Conservation (phyloP, 2,797 vertebrate species). For the Spheniscus humboldti region DNA sequence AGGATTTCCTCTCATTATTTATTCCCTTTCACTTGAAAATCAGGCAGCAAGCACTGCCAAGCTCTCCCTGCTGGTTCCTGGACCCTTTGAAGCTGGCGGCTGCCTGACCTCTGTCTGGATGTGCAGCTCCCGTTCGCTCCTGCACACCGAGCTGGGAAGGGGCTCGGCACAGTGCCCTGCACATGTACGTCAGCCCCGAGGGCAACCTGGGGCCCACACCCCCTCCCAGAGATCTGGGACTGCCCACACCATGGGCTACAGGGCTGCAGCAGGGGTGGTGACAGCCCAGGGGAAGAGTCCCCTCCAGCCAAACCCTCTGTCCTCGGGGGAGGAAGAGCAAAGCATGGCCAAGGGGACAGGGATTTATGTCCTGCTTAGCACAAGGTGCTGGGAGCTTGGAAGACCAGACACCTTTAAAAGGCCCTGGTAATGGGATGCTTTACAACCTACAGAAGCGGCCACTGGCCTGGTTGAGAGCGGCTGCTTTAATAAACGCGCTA, state of each 20-base stretch:
- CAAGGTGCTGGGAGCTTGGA: background rate
- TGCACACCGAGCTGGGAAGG: background rate
- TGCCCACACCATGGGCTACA: fast-evolving
- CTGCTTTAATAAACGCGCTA: background rate
- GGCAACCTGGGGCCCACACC: background rate
- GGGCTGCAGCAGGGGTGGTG: background rate
- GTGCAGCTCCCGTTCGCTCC: background rate
- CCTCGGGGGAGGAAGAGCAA: background rate
- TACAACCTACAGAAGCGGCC: background rate
- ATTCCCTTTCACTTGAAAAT: constrained; percentile 57
- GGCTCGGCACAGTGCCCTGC: background rate
- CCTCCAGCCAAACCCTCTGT: background rate
- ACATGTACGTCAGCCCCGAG: background rate
- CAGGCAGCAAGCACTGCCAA: background rate
- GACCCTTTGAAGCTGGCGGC: background rate
- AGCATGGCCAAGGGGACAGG: background rate
- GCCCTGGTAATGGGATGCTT: background rate
- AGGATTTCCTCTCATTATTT: constrained; percentile 55
- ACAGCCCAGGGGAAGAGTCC: background rate
- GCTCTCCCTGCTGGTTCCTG: constrained; percentile 1
- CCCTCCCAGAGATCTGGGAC: background rate
- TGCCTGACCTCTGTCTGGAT: background rate
- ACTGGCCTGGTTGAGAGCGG: background rate
- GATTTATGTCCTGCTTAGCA: background rate
- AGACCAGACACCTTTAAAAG: background rate